A percentile compares a stretch with the other conserved stretches of the same genome.
Conservation (phyloP, 2,888 invertebrate genomes). For the Iphiclides podalirius region DNA sequence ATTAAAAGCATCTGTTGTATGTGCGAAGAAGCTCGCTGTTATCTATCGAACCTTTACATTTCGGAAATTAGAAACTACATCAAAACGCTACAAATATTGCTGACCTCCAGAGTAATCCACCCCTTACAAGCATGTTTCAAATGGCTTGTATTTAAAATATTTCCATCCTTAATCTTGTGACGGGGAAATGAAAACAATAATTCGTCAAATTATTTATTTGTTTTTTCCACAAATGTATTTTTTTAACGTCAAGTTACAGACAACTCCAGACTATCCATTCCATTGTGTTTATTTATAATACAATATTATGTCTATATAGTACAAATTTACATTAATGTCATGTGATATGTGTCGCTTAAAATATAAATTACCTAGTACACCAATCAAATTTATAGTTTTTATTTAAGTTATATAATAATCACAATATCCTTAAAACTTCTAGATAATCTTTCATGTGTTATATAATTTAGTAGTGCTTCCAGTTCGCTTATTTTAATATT, state of each 20-base stretch:
- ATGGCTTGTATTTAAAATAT: too few species aligned
- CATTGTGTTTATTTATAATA: slow-evolving; percentile 44
- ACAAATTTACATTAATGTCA: slow-evolving; percentile 75
- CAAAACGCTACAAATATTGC: too few species aligned
- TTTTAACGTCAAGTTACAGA: slow-evolving; percentile 52
- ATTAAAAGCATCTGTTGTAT: too few species aligned
- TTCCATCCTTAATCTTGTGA: too few species aligned
- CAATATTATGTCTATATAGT: slow-evolving; percentile 67
- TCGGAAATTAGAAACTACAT: too few species aligned
- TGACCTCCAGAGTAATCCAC: too few species aligned
- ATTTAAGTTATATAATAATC: background rate
- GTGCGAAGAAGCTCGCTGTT: too few species aligned
- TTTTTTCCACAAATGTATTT: slow-evolving; percentile 37
- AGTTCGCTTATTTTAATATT: too few species aligned
- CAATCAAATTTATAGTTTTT: slow-evolving; percentile 18
- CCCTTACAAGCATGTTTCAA: too few species aligned
- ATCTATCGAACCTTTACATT: too few species aligned
- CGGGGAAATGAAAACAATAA: slow-evolving; percentile 27
- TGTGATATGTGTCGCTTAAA: slow-evolving; percentile 63
- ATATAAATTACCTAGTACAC: slow-evolving; percentile 24
- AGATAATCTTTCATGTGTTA: background rate
- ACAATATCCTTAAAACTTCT: slow-evolving; percentile 10
- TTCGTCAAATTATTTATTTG: slow-evolving; percentile 56
- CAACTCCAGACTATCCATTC: slow-evolving; percentile 46
- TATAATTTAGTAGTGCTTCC: background rate